Evolutionary conservation across 2,797 vertebrate genomes (phyloP).

Genomic region (Hoplostethus atlanticus): DNA sequence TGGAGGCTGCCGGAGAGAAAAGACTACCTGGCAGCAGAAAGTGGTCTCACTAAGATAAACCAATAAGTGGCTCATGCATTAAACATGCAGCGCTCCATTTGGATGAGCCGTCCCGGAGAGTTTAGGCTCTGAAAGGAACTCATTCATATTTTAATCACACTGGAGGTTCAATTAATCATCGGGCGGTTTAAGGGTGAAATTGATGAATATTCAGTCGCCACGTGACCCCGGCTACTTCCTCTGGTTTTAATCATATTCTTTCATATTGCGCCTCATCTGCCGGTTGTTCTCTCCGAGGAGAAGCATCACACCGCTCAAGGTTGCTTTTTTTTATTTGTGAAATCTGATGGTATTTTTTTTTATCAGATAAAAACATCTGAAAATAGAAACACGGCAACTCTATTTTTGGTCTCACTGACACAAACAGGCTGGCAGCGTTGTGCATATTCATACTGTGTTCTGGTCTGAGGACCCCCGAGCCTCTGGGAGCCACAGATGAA

Average conservation of each 20-base stretch:
- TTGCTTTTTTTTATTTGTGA: conserved; percentile 41
- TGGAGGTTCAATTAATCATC: conserved; percentile 82
- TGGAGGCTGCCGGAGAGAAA: neutral
- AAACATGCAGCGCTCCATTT: conserved; percentile 71
- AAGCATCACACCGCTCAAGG: conserved; percentile 14
- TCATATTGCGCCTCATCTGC: conserved; percentile 35
- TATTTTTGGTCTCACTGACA: conserved; percentile 33
- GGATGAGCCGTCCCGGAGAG: conserved; percentile 67
- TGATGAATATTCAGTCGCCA: conserved; percentile 82
- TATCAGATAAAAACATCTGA: conserved; percentile 24
- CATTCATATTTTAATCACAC: conserved; percentile 84
- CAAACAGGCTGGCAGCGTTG: conserved; percentile 5
- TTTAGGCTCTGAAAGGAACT: conserved; percentile 74
- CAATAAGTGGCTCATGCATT: conserved; percentile 76
- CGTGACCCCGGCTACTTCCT: conserved; percentile 62
- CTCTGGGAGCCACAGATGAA: conserved; percentile 23
- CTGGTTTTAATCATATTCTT: conserved; percentile 73
- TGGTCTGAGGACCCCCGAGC: conserved; percentile 32
- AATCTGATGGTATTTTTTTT: conserved; percentile 37
- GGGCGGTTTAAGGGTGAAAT: conserved; percentile 77
- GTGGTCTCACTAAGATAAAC: conserved; percentile 64
- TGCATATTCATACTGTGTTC: conserved; percentile 25
- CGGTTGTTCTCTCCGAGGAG: conserved; percentile 38
- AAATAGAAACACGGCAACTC: conserved; percentile 31
- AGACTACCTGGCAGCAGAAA: conserved; percentile 54